A percentile compares a stretch with the other conserved stretches of the same genome.
These are phyloP conservation scores for Leucopsar rothschildi DNA, from an alignment of 2,113 vertebrate genomes.

Conservation along the genomic window DNA sequence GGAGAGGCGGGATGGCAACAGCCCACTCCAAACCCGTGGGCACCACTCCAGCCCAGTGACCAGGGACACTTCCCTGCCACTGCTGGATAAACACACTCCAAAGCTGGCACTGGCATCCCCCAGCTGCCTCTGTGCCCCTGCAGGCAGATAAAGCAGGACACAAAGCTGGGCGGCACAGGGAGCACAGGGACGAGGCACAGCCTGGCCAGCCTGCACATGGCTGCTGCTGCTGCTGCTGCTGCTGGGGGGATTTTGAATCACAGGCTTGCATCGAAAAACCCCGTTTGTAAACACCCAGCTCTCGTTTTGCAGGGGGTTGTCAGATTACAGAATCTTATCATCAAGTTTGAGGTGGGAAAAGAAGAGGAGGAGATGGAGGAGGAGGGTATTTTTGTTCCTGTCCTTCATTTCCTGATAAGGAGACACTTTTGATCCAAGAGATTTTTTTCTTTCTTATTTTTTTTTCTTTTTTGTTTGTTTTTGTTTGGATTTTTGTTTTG, in stretches of 20 bases:
- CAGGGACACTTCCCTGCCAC: not conserved
- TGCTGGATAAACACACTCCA: not conserved
- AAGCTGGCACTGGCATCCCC: not conserved
- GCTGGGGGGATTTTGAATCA: not conserved
- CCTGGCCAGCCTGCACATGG: not conserved
- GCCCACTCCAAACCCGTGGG: not conserved
- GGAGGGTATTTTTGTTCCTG: slow-evolving; percentile 47
- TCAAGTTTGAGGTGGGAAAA: slow-evolving; percentile 46
- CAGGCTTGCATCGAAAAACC: not conserved
- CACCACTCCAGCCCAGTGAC: slow-evolving; percentile 28
- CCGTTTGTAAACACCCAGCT: not conserved
- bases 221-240: not conserved
- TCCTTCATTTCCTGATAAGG: slow-evolving; percentile 51
- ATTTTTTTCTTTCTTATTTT: not conserved
- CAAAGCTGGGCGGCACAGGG: not conserved
- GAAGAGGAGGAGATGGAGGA: slow-evolving; percentile 54
- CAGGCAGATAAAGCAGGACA: not conserved
- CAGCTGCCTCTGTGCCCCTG: not conserved
- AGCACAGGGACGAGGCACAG: not conserved
- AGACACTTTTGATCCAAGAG: slow-evolving; percentile 34
- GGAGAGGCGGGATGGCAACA: not conserved
- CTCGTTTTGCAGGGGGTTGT: not conserved
- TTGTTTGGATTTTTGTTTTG: not conserved
- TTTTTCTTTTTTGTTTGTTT: not conserved
- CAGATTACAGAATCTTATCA: slow-evolving; percentile 23